Evolutionary conservation across 2,113 vertebrate species (phyloP).

Genomic region (Scortum barcoo): DNA sequence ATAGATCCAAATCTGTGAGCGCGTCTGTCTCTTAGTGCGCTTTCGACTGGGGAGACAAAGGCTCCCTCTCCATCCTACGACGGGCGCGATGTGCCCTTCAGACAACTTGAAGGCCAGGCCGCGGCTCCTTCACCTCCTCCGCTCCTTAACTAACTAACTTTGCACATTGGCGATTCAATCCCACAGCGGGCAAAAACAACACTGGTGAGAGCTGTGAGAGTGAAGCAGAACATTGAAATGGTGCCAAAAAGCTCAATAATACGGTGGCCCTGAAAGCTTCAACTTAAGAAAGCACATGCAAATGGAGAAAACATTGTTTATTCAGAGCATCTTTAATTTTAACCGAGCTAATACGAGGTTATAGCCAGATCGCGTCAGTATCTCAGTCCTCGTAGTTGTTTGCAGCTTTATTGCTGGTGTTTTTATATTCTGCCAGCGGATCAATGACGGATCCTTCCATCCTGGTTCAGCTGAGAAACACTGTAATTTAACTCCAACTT

Average conservation of each 20-base stretch:
- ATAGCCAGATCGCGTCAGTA: too few species aligned
- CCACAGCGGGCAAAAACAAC: too few species aligned
- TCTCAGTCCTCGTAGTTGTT: neutral
- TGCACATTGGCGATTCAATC: neutral
- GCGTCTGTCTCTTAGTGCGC: neutral
- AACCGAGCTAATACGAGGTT: too few species aligned
- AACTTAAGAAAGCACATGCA: too few species aligned
- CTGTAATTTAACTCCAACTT: neutral
- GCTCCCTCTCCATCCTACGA: neutral
- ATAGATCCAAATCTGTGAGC: neutral
- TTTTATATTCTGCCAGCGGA: too few species aligned
- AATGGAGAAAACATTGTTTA: too few species aligned
- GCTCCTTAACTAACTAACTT: neutral
- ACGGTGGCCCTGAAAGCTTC: too few species aligned
- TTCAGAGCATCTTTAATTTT: too few species aligned
- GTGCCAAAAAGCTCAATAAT: too few species aligned
- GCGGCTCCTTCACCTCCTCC: neutral
- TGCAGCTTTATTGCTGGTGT: neutral
- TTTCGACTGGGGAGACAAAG: neutral
- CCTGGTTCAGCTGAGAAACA: neutral
- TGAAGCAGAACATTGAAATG: too few species aligned
- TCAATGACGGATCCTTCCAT: too few species aligned
- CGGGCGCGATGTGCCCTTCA: neutral
- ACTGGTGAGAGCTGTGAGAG: too few species aligned
- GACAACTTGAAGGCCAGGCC: slow-evolving; percentile 1